Evolutionary conservation across 2,113 vertebrate genomes (phyloP).

Genomic region (Phrynosoma platyrhinos): DNA sequence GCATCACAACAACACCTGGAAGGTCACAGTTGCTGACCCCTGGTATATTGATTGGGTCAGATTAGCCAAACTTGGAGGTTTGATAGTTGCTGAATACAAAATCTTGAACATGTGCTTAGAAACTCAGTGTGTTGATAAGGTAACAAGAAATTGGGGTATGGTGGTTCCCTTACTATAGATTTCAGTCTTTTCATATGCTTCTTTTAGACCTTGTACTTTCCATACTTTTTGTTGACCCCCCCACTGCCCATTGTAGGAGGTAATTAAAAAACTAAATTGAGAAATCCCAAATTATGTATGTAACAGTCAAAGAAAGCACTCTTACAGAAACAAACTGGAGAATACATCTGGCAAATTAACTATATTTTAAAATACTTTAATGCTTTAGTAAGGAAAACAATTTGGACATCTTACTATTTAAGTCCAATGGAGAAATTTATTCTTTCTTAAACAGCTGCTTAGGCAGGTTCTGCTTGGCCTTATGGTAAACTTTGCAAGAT

Average conservation of each 20-base stretch:
- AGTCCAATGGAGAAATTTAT: background rate
- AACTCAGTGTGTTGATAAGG: background rate
- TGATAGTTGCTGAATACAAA: background rate
- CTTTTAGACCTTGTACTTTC: background rate
- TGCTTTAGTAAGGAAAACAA: background rate
- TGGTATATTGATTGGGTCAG: background rate
- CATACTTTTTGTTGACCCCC: background rate
- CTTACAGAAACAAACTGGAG: background rate
- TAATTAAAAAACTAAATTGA: background rate
- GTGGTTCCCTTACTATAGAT: background rate
- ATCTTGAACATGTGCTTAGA: background rate
- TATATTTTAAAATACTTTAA: background rate
- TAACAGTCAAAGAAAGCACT: background rate
- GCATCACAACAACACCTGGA: no score
- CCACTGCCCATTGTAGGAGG: background rate
- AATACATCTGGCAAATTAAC: background rate
- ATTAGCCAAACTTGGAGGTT: background rate
- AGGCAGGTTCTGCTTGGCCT: no score
- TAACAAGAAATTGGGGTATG: background rate
- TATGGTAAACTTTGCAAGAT: no score
- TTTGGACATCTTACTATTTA: background rate
- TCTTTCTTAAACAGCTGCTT: background rate
- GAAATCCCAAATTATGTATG: background rate
- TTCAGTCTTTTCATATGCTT: no score
- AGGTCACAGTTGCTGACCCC: no score